Evolutionary conservation across 2,113 vertebrate genomes (phyloP), one percentile per base, ranked within the genome.

Genomic region (Pleuronectes platessa): DNA sequence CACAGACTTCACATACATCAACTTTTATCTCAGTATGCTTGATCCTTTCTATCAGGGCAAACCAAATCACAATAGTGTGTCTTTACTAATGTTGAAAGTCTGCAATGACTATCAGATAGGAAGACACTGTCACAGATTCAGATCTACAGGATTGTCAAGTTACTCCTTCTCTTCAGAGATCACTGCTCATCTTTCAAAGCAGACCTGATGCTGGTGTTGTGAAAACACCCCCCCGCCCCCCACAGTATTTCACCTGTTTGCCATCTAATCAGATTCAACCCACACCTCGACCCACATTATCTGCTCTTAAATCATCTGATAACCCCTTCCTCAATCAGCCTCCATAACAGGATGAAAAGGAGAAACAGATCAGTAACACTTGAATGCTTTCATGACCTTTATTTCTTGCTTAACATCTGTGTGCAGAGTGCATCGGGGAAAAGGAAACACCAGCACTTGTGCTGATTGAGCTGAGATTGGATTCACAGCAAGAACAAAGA

Each of bases 331-430:
- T 83, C 88, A 72, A 84, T 89, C 85, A 89, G 75, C 91, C 91
- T 82, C 78, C 77, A 91, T 93, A 84, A 75, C 74, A 59, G 61
- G 80, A 89, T 91, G 84, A 91, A 89, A 93, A 90, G 90, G 63
- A 65, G 72, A 82, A 88, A 90, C 76, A 89, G 87, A 92, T 89
- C 88, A 92, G 91, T 89, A 83, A 90, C 90, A 93, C 78, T 89
- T 86, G 65, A 81, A 78, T 82, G 79, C 85, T 83, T 76, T 61
- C 56, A 21, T 86, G 81, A 74, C 87, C 85, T 90, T 91, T 87
- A 82, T 75, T 88, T 88, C 74, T 78, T 85, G 75, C 81, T 79
- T 73, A 83, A 90, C 86, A 92, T 88, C 78, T 90, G 92, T 79
- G 78, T 74, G 61, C 54, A 68, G 77, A 63, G 77, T 76, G 62